These are phyloP conservation scores for Orthonyx spaldingii DNA, from an alignment of 2,113 vertebrate genomes.

Conservation along the genomic window DNA sequence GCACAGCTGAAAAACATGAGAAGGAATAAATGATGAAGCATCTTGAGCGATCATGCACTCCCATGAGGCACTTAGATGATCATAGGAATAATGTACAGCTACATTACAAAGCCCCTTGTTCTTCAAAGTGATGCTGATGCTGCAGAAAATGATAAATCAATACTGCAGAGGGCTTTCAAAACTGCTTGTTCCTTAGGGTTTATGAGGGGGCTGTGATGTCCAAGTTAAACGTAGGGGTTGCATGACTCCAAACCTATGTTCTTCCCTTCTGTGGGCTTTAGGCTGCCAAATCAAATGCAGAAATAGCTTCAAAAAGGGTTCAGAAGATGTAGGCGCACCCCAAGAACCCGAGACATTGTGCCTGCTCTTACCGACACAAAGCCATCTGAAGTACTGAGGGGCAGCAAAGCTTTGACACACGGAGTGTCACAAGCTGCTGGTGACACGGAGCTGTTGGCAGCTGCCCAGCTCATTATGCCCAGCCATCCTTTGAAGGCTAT, in stretches of 20 bases:
- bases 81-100: neutral
- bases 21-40: neutral
- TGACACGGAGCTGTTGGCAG: neutral
- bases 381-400: conserved; percentile 20
- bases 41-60: neutral
- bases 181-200: neutral
- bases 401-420: neutral
- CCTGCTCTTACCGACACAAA: neutral
- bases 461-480: conserved; percentile 34
- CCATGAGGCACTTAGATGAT: neutral
- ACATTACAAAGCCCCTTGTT: neutral
- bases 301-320: conserved; percentile 14
- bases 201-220: neutral
- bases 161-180: neutral
- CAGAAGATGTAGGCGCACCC: neutral
- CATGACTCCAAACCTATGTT: neutral
- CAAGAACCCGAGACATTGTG: neutral
- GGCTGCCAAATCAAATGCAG: neutral
- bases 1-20: neutral
- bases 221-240: neutral
- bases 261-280: neutral
- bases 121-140: conserved; percentile 21
- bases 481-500: conserved; percentile 4
- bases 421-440: neutral
- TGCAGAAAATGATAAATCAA: conserved; percentile 19